Evolutionary conservation across 1,140 invertebrate genomes (phyloP), one percentile per base, ranked within the genome.

Genomic region (Apis laboriosa): DNA sequence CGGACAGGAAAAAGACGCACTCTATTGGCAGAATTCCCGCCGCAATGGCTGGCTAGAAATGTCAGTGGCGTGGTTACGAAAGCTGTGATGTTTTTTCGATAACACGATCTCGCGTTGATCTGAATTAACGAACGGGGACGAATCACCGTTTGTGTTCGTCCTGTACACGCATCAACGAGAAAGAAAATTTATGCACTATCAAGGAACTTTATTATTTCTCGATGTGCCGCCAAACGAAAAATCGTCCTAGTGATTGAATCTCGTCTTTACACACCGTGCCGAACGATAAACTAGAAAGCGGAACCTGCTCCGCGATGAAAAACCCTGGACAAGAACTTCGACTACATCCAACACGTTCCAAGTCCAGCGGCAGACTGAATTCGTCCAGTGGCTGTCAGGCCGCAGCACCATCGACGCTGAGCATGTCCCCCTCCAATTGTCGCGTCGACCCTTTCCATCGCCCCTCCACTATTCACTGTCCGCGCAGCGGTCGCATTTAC

Each of bases 321-420:
- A 75, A 80, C 63, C 80, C 77, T 64, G 73, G 73, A 64, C 81
- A 8, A 58, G 70, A 60, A 15, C 8, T 21, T 63, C 77, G 55
- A 66, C 15, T 63, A 83, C 86, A 84, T 89, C 90, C 76, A 61
- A 68, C 82, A 80, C 88, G 86, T 80, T 83, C 88, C 78, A 92
- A 90, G 90, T 93, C 92, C 88, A 88, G 86, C 92, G 92, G 92
- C 90, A 91, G 91, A 93, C 92, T 92, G 91, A 92, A 91, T 88
- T 90, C 89, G 86, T 90, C 87, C 89, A 89, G 90, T 90, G 91
- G 90, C 92, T 92, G 92, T 91, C 92, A 91, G 92, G 89, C 90
- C 83, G 92, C 92, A 93, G 91, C 92, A 92, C 89, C 88, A 85
- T 92, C 88, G 91, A 78, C 77, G 64, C 24, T 80, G 79, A 77